Base-by-base conservation (phyloP, 2,113 vertebrate genomes). In the Saccopteryx bilineata region DNA sequence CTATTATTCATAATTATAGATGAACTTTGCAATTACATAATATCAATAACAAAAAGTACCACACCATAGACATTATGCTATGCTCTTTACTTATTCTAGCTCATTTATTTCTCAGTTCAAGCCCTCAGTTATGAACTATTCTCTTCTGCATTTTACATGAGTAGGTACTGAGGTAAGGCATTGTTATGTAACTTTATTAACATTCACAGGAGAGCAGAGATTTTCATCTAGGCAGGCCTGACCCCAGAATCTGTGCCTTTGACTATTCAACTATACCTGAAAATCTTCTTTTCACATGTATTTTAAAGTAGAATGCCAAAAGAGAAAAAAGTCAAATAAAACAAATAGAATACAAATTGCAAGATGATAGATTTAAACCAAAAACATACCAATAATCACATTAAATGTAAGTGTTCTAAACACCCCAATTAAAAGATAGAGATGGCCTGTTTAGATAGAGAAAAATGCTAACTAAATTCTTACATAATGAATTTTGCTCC, bases 391-490 rank as follows among this genome's bases (percentile, higher is more conserved):
- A 90, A 52, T 56, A 93, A 87, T 84, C 75, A 79, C 80, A 80
- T 92, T 96, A 96, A 89, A 66, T 87, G 15, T 92, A 92, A 96
- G 88, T 76, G 81, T 33, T 87, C 65, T 91, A 94, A 92, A 71
- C 28, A 87, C 9, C 14, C 54, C 18, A 76, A 92, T 56, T 83
- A 90, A 71, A 87, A 84, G n/a, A 52, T 68, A 96, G 54, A 96
- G 61, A 72, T 61, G 56, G 7, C 58, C 52, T 87, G 50, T 75
- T 65, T 74, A 56, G 39, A 88, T 61, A 90, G 19, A 90, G 50
- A 89, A 91, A 83, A 92, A 87, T 18, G 23, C 6, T 54, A 92
- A 39, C 54, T 50, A 66, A 91, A 91, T 39, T 80, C 61, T 21
- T 88, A 19, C 66, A 87, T 65, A 75, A 85, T 72, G 9, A n/a